phyloP scores from a whole-genome alignment of 2,797 vertebrate genomes.

The Sebastes oblongus region DNA sequence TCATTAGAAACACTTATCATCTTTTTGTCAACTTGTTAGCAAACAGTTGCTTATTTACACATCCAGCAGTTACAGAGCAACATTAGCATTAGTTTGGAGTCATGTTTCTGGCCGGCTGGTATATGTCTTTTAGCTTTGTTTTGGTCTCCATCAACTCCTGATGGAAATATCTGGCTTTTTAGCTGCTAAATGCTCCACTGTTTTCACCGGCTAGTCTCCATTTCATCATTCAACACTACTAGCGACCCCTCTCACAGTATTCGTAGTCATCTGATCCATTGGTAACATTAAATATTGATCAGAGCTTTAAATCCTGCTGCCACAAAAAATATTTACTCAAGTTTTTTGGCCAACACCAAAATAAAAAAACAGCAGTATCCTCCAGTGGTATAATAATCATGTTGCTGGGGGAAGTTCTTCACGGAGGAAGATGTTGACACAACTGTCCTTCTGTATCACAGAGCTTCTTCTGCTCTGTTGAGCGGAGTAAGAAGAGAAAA shows the following conservation, averaged over 20 bases:
- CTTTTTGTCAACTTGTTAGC: neutral
- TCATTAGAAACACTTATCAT: neutral
- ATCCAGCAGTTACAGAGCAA: neutral
- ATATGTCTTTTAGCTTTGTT: neutral
- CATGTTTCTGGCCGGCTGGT: neutral
- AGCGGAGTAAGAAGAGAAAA: constrained; percentile 21
- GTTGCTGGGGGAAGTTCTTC: neutral
- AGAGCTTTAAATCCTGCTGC: neutral
- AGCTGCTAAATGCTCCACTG: neutral
- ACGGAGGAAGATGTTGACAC: constrained; percentile 25
- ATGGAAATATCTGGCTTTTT: neutral
- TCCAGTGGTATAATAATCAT: neutral
- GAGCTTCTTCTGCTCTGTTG: constrained; percentile 27
- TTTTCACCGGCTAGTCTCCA: neutral
- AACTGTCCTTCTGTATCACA: constrained; percentile 14
- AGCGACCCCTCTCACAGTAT: neutral
- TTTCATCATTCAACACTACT: neutral
- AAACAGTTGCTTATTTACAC: neutral
- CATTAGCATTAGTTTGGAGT: neutral
- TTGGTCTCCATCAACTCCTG: neutral
- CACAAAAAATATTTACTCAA: neutral
- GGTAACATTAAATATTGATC: neutral
- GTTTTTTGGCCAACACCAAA: neutral
- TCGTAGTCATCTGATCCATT: neutral
- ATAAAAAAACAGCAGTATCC: neutral